phyloP scores from a whole-genome alignment of 2,888 invertebrate species.

The Eristalis intricaria region DNA sequence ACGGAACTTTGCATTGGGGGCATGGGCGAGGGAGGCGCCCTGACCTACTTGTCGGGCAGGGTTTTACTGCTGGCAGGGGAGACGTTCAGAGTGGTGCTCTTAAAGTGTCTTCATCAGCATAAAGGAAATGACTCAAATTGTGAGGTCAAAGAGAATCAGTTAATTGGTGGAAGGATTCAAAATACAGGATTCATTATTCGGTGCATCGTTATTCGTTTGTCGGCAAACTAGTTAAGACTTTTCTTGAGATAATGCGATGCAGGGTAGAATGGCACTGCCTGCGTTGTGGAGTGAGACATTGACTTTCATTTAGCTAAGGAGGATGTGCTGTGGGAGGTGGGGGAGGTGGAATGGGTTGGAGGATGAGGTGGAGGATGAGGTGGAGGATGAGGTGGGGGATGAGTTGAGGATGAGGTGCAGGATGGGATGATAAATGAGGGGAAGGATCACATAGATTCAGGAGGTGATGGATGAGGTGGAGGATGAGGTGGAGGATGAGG shows the following conservation, averaged over 20 bases:
- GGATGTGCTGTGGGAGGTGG: not conserved
- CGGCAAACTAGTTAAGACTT: not conserved
- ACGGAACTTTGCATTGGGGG: not conserved
- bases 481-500: not conserved
- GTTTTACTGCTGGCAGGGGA: not conserved
- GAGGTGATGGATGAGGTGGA: not conserved
- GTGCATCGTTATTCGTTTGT: not conserved
- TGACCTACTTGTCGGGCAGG: not conserved
- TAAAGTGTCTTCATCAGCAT: constrained; percentile 1
- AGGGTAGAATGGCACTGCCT: not conserved
- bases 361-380: not conserved
- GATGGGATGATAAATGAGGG: too few relatives aligned
- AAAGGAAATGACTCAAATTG: not conserved
- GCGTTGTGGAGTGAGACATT: not conserved
- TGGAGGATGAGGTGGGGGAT: not conserved
- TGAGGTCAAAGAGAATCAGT: not conserved
- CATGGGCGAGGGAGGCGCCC: not conserved
- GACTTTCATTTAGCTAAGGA: not conserved
- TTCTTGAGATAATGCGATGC: not conserved
- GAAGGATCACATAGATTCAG: too few relatives aligned
- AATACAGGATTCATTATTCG: not conserved
- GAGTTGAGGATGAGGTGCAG: not conserved
- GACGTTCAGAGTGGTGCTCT: not conserved
- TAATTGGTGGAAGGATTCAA: not conserved
- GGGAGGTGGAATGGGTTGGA: not conserved